Evolutionary conservation across 2,797 vertebrate genomes (phyloP), one percentile per base, ranked within the genome.

Genomic region (Hydrophis major): DNA sequence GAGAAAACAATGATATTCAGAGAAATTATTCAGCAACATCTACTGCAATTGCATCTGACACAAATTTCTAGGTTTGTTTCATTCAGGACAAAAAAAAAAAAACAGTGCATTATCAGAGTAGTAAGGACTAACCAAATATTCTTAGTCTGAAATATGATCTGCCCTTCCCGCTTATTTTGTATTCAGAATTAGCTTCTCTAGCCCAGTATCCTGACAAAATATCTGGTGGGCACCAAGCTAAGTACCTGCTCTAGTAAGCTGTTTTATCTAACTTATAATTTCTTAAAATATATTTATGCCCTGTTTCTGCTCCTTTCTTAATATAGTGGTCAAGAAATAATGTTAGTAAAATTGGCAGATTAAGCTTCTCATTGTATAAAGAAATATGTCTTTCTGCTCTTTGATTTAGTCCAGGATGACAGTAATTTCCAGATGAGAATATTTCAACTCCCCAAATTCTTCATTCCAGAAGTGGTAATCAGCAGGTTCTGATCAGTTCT

Each of bases 1-100:
- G 95, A 92, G 94, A 91, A 96, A 95, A 93, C 47, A 37, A 66
- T 42, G 7, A 5, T 87, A 53, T 91, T 94, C 59, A 89, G 1
- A 78, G 91, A 91, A 91, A 94, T 92, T 87, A 66, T 92, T 63
- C 60, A 50, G 6, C 27, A 55, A 11, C 37, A 86, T 94, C 83
- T 95, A 90, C 32, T 90, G 91, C 22, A 66, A 53, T 56, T 2
- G 91, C 50, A 53, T 61, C 60, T 94, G 89, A 83, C 87, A 91
- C 14, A 60, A 13, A 93, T 92, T 87, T 42, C 94, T 93, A 53
- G 50, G 8, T 92, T 93, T 89, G 90, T 47, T 5, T 37, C 59
- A 53, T 92, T 94, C n/a, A 88, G 86, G 69, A 42, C 69, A 93
- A 61, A 61, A 61, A 25, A 61, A 25, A 27, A 61, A 25, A 27